A percentile compares a stretch with the other conserved stretches of the same genome.
These are phyloP conservation scores for Polydesmus complanatus DNA, from an alignment of 2,888 invertebrate genomes.

Conservation along the genomic window DNA sequence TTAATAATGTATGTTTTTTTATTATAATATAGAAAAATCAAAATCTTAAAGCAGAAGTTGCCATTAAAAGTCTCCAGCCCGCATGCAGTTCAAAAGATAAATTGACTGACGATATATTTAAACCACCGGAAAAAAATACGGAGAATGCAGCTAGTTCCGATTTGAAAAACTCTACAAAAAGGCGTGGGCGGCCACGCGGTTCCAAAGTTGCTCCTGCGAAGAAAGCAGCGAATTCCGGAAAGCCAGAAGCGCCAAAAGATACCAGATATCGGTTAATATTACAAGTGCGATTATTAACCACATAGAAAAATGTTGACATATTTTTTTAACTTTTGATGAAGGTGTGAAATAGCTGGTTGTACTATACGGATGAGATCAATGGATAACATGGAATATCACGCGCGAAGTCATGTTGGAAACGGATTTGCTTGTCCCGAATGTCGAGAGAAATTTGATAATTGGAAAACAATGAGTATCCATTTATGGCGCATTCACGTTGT, in stretches of 20 bases:
- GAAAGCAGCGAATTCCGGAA: slow-evolving; percentile 7
- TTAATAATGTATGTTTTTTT: not conserved
- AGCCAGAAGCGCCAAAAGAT: slow-evolving; percentile 9
- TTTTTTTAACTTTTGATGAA: slow-evolving; percentile 16
- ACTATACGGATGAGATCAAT: slow-evolving; percentile 42
- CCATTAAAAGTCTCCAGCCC: not conserved
- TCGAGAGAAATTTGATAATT: slow-evolving; percentile 39
- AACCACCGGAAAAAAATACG: not conserved
- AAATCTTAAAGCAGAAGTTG: not conserved
- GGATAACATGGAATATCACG: slow-evolving; percentile 49
- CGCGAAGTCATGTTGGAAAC: slow-evolving; percentile 41
- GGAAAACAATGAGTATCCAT: slow-evolving; percentile 59
- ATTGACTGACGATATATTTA: not conserved
- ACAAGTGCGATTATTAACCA: not conserved
- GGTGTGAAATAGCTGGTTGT: slow-evolving; percentile 44
- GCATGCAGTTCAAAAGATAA: too few species aligned
- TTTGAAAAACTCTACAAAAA: slow-evolving; percentile 6
- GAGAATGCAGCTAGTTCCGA: not conserved
- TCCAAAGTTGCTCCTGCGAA: slow-evolving; percentile 13
- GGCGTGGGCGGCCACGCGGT: slow-evolving; percentile 16
- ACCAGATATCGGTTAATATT: not conserved
- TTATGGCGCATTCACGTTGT: slow-evolving; percentile 60
- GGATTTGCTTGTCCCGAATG: slow-evolving; percentile 53
- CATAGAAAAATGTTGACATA: not conserved
- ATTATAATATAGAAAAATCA: not conserved